Base-by-base conservation (phyloP, 2,797 vertebrate species). In the Rhinichthys osculus region DNA sequence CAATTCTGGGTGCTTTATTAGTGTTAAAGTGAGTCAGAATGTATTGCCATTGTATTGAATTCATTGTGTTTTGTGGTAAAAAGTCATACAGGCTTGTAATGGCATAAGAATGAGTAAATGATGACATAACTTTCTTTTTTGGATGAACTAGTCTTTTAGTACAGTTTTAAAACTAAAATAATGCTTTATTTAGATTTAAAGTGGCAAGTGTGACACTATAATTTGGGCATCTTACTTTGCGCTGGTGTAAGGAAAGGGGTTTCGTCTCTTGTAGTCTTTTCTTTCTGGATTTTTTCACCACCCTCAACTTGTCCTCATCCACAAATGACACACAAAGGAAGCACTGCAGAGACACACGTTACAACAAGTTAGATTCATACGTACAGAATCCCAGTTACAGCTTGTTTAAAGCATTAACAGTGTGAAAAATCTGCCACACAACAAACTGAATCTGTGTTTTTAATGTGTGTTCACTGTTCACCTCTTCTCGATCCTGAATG, bases 261-360 rank as follows among this genome's bases (percentile, higher is more conserved):
- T 94, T 87, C 35, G 92, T 7, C 33, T 93, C 33, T 86, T 97
- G 97, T 57, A 97, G 90, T 86, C 95, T 95, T 83, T 91, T 95
- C 88, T 92, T 94, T 44, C 88, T 88, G 0, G 95, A 93, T 50
- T 44, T 90, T 90, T 91, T 94, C 86, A 97, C 94, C 92, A 95
- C 91, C 2, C 92, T 90, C 50, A 97, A 81, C 17, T 92, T 86
- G 11, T 91, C 71, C 80, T 97, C 95, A 23, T 97, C 96, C 4
- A 97, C 95, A 85, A 92, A 96, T 9, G 96, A 96, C 71, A 98
- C 94, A 1, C 93, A 96, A 47, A 96, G 92, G 81, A 96, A 35
- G 42, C 90, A 93, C 96, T 96, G 90, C 35, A 78, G 84, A 71
- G 84, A 30, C 64, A 83, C 66, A 81, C 27, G 27, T 74, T 17